Percentiles rank a stretch among this genome's conserved stretches.
These are phyloP conservation scores for Neoniphon sammara DNA, from an alignment of 2,797 vertebrate genomes.

Conservation along the genomic window DNA sequence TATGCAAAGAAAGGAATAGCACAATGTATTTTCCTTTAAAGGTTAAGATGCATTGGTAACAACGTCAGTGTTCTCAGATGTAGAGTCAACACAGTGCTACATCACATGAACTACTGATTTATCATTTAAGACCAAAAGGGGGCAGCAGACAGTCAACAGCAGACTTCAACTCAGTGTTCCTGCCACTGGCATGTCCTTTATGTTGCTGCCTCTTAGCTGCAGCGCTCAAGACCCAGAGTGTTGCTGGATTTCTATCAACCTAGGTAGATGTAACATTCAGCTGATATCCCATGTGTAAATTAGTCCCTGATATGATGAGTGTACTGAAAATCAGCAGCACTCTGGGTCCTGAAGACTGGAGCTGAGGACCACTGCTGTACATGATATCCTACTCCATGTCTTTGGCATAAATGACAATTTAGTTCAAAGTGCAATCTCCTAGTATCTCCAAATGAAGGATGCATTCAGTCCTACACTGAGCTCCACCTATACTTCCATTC, in stretches of 20 bases:
- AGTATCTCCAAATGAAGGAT: not conserved
- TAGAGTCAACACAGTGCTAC: not conserved
- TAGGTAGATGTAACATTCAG: no score
- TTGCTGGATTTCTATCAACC: no score
- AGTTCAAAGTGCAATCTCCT: not conserved
- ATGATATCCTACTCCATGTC: no score
- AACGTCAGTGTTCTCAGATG: not conserved
- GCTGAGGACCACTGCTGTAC: no score
- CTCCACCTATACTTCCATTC: not conserved
- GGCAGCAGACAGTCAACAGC: conserved; percentile 44
- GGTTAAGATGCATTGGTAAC: not conserved
- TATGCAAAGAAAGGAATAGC: not conserved
- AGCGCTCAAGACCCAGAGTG: no score
- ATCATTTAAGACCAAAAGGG: conserved; percentile 54
- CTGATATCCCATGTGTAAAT: no score
- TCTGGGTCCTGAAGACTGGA: no score
- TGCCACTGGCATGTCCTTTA: no score
- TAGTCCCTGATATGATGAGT: no score
- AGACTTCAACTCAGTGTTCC: not conserved
- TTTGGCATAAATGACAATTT: conserved; percentile 10
- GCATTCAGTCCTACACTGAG: not conserved
- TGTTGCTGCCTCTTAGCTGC: no score
- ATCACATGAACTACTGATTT: conserved; percentile 18
- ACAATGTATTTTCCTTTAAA: not conserved
- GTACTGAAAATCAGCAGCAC: no score